These are phyloP conservation scores for Eriosoma lanigerum DNA, from an alignment of 1,140 invertebrate genomes.

Conservation along the genomic window DNA sequence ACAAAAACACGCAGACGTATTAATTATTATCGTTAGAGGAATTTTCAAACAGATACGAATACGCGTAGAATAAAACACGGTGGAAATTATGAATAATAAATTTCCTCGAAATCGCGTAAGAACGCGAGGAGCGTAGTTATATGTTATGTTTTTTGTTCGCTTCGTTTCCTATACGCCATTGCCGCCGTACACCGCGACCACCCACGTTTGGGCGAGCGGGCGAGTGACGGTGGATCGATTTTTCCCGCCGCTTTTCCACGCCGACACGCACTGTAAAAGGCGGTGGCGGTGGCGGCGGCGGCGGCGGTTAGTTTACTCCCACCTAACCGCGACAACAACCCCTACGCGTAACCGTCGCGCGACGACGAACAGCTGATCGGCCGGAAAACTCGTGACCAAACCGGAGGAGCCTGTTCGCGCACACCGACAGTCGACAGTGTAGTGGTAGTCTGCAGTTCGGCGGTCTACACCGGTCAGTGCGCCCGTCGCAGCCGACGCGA, in stretches of 20 bases:
- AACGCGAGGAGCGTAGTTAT: background rate
- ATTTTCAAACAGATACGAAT: too few species aligned
- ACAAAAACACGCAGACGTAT: too few species aligned
- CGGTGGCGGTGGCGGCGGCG: background rate
- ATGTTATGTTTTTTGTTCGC: background rate
- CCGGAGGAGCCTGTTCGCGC: conserved; percentile 13
- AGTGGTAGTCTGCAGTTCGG: conserved; percentile 35
- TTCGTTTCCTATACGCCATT: too few species aligned
- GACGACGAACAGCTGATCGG: conserved; percentile 45
- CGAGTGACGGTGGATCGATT: conserved; percentile 23
- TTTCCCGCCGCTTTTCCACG: conserved; percentile 39
- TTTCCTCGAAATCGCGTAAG: background rate
- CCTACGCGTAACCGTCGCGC: conserved; percentile 8
- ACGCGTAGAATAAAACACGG: too few species aligned
- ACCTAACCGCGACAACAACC: background rate
- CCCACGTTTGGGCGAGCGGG: background rate
- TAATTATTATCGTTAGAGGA: too few species aligned
- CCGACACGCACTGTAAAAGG: conserved; percentile 19
- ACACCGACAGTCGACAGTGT: background rate
- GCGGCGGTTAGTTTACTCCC: background rate
- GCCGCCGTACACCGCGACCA: background rate
- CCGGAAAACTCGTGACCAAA: conserved; percentile 51
- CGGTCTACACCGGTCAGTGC: conserved; percentile 28
- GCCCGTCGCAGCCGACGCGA: background rate
- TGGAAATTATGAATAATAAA: background rate